These are phyloP conservation scores for Drosophila peninsularis DNA, from an alignment of 2,888 invertebrate genomes.

Conservation along the genomic window DNA sequence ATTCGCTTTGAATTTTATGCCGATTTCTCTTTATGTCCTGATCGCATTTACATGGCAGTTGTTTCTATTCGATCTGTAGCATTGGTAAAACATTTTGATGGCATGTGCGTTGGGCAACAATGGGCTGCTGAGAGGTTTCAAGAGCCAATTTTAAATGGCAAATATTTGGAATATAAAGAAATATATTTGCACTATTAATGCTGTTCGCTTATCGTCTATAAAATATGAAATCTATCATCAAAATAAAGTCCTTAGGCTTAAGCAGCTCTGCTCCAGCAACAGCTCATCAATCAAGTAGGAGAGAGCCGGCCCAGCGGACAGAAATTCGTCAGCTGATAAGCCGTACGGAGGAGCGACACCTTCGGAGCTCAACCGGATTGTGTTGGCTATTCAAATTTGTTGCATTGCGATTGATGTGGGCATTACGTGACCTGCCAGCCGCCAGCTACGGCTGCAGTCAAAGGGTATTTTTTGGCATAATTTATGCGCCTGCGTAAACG, in stretches of 20 bases:
- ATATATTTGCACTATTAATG: constrained; percentile 3
- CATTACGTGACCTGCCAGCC: constrained; percentile 77
- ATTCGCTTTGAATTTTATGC: constrained; percentile 61
- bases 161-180: neutral
- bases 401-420: constrained; percentile 78
- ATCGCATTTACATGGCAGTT: constrained; percentile 68
- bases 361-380: constrained; percentile 31
- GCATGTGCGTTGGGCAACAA: constrained; percentile 19
- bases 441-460: constrained; percentile 22
- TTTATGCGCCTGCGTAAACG: constrained; percentile 83
- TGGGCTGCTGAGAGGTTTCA: constrained; percentile 38
- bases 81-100: constrained; percentile 43
- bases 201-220: neutral
- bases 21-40: constrained; percentile 63
- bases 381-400: constrained; percentile 49
- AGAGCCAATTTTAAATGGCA: constrained; percentile 1
- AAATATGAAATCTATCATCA: constrained; percentile 9
- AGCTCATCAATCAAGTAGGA: constrained; percentile 74
- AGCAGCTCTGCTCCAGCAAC: constrained; percentile 14
- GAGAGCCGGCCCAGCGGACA: constrained; percentile 48
- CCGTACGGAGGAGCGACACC: constrained; percentile 39
- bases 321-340: constrained; percentile 77
- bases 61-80: constrained; percentile 17
- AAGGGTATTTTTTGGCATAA: constrained; percentile 71
- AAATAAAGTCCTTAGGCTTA: constrained; percentile 31